Percentiles rank a stretch among this genome's conserved stretches.
Conservation (phyloP, 2,113 vertebrate genomes). For the Trachemys scripta region DNA sequence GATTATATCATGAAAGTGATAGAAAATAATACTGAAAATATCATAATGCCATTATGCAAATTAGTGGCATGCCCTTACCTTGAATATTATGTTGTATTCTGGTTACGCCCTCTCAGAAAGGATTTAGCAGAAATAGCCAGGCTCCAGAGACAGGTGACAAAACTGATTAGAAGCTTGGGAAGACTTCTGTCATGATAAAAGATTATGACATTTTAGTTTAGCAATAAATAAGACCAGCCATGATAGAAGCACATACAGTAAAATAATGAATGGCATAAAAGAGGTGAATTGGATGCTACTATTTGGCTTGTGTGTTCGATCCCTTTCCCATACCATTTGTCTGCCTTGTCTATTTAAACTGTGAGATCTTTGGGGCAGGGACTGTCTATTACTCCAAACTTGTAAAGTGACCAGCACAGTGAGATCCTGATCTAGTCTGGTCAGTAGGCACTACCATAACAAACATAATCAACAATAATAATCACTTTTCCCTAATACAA, state of each 20-base stretch:
- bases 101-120: slow-evolving; percentile 28
- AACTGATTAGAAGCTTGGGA: not conserved
- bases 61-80: not conserved
- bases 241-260: not conserved
- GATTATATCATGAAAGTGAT: not conserved
- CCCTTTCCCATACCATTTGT: slow-evolving; percentile 3
- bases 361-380: not conserved
- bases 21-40: slow-evolving; percentile 36
- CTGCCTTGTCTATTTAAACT: slow-evolving; percentile 14
- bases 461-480: slow-evolving; percentile 12
- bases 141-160: slow-evolving; percentile 32
- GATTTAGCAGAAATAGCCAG: slow-evolving; percentile 35
- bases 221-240: slow-evolving; percentile 45
- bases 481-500: slow-evolving; percentile 26
- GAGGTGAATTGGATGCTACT: not conserved
- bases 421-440: not conserved
- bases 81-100: slow-evolving; percentile 17
- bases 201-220: not conserved
- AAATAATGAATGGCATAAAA: slow-evolving; percentile 4
- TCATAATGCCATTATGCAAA: slow-evolving; percentile 32
- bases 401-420: not conserved
- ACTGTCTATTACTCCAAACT: slow-evolving; percentile 28
- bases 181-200: slow-evolving; percentile 11
- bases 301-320: slow-evolving; percentile 16
- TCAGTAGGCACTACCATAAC: slow-evolving; percentile 26